Percentiles rank a stretch among this genome's conserved stretches.
phyloP scores from a whole-genome alignment of 2,113 vertebrate genomes.

The Sarotherodon lohbergeri region DNA sequence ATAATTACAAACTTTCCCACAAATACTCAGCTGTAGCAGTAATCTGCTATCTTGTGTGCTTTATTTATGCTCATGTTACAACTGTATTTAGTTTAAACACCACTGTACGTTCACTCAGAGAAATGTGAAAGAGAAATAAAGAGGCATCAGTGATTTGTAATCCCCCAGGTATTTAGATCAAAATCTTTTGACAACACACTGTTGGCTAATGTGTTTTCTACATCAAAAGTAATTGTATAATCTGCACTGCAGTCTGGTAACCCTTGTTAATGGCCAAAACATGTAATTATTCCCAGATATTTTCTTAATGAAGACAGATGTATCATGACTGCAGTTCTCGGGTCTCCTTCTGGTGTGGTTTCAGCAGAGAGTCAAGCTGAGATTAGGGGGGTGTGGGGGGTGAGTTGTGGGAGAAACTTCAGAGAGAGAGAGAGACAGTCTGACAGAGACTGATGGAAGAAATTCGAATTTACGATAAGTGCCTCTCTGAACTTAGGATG shows the following conservation, averaged over 20 bases:
- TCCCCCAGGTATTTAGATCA: constrained; percentile 41
- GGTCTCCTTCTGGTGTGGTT: constrained; percentile 26
- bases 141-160: neutral
- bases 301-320: constrained; percentile 57
- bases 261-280: constrained; percentile 31
- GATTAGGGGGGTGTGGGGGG: neutral
- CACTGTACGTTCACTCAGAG: neutral
- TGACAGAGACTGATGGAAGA: constrained; percentile 13
- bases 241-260: constrained; percentile 47
- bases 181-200: constrained; percentile 27
- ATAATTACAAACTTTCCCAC: constrained; percentile 28
- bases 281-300: neutral
- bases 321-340: constrained; percentile 15
- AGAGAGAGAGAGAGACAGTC: neutral
- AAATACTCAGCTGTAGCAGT: constrained; percentile 4
- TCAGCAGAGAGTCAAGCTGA: neutral
- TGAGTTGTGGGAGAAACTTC: neutral
- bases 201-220: constrained; percentile 52
- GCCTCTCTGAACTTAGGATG: constrained; percentile 20
- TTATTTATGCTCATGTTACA: neutral
- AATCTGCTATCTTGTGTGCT: neutral
- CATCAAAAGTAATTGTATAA: constrained; percentile 53
- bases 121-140: neutral
- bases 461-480: constrained; percentile 34
- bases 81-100: neutral